Conservation (phyloP, 2,113 vertebrate species). For the Crotalus tigris region DNA sequence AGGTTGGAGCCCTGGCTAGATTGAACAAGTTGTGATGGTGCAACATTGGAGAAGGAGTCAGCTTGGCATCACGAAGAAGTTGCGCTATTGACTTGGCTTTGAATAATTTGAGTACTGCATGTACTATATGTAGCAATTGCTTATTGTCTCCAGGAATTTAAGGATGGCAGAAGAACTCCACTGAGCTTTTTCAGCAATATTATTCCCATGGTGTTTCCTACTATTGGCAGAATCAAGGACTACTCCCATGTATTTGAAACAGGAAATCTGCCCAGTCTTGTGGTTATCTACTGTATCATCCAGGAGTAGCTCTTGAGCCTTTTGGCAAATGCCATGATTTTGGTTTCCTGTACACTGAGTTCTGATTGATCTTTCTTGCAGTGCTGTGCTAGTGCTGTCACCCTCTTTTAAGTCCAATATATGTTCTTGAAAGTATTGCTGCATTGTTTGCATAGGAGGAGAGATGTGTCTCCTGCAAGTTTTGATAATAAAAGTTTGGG, state of each 20-base stretch:
- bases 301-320: not conserved
- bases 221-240: not conserved
- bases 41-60: not conserved
- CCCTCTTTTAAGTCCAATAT: not conserved
- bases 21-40: not conserved
- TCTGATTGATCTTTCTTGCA: not conserved
- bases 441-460: too few species aligned
- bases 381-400: not conserved
- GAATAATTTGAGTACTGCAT: not conserved
- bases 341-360: not conserved
- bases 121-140: not conserved
- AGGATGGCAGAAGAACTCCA: not conserved
- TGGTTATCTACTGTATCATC: not conserved
- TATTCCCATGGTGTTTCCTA: not conserved
- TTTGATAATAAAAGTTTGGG: too few species aligned
- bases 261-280: not conserved
- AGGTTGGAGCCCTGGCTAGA: not conserved
- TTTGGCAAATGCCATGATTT: not conserved
- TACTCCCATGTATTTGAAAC: not conserved
- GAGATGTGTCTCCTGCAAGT: too few species aligned
- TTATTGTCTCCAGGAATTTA: not conserved
- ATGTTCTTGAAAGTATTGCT: not conserved
- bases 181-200: not conserved
- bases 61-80: not conserved
- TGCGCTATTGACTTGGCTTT: not conserved